Base-by-base conservation (phyloP, 2,888 invertebrate genomes). In the Scaptomyza reducta region DNA sequence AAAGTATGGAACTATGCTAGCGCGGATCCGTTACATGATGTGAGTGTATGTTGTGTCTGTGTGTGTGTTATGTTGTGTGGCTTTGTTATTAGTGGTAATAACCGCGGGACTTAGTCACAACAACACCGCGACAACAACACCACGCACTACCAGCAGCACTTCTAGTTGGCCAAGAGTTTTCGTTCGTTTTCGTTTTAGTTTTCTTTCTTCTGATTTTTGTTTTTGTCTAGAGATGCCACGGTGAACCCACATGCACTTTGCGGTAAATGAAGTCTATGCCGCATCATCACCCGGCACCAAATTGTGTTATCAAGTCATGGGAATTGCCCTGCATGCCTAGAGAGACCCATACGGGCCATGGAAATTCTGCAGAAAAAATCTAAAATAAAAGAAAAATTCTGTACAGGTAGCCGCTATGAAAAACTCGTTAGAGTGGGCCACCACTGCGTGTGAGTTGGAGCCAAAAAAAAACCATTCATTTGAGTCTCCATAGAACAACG, bases 301-400 rank as follows among this genome's bases (percentile, higher is more conserved):
- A 85, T 82, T 85, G 79, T 87, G 88, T 87, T 86, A 83, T 86
- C 88, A 86, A 88, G 70, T 60, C 85, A 80, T 85, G 85, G 88
- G 85, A 85, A 85, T 74, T 86, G 85, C 85, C 88, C 85, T 79
- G 80, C 74, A 74, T 78, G 79, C 77, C 67, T 46, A 72, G 18
- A 61, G 58, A 70, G 60, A 70, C 51, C 74, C 77, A 78, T 78
- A 82, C 82, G 82, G 77, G 77, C 76, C 82, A 58, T 42, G 71
- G 60, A 74, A 82, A 78, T 56, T 74, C 63, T 63, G 70, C 35
- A 35, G n/a, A n/a, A 35, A 35, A 33, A 29, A 10, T 7, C n/a
- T n/a, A 13, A 35, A 38, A 38, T 14, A 14, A 38, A 7, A 38
- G 55, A 45, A 47, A 79, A 79, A 70, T 35, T 67, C 62, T 66